phyloP scores from a whole-genome alignment of 2,888 invertebrate genomes.

The Cheilosia soror region DNA sequence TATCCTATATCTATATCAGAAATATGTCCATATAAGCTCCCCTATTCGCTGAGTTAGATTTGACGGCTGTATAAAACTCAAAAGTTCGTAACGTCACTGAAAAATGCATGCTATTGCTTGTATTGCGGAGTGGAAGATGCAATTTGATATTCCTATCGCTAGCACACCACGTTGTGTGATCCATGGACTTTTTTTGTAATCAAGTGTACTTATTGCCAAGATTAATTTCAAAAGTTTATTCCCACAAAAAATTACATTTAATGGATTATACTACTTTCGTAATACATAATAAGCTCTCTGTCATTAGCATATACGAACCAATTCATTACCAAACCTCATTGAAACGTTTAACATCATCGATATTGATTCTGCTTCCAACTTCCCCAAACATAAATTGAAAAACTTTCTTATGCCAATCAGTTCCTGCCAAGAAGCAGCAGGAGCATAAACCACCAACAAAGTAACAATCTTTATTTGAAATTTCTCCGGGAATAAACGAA shows the following conservation, averaged over 20 bases:
- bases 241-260: not conserved
- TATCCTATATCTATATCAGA: too few relatives aligned
- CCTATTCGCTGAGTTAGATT: too few relatives aligned
- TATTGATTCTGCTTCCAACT: slow-evolving; percentile 11
- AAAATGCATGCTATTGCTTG: too few relatives aligned
- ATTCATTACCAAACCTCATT: slow-evolving; percentile 45
- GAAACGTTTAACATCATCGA: slow-evolving; percentile 35
- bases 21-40: too few relatives aligned
- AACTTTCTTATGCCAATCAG: slow-evolving; percentile 61
- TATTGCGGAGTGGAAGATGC: too few relatives aligned
- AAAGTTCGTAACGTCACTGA: too few relatives aligned
- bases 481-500: slow-evolving; percentile 17
- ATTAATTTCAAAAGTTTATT: too few relatives aligned
- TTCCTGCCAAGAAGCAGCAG: slow-evolving; percentile 19
- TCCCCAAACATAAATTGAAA: slow-evolving; percentile 61
- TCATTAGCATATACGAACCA: slow-evolving; percentile 31
- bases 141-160: too few relatives aligned
- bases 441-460: slow-evolving; percentile 1
- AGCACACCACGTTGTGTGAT: too few relatives aligned
- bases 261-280: not conserved
- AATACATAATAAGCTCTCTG: slow-evolving; percentile 24
- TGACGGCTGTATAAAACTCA: too few relatives aligned
- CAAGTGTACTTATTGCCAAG: too few relatives aligned
- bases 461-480: slow-evolving; percentile 44
- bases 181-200: too few relatives aligned